Evolutionary conservation across 30 jellyfish, hydroid and myxozoan genomes (phyloP).

Genomic region (Morbakka virulenta): DNA sequence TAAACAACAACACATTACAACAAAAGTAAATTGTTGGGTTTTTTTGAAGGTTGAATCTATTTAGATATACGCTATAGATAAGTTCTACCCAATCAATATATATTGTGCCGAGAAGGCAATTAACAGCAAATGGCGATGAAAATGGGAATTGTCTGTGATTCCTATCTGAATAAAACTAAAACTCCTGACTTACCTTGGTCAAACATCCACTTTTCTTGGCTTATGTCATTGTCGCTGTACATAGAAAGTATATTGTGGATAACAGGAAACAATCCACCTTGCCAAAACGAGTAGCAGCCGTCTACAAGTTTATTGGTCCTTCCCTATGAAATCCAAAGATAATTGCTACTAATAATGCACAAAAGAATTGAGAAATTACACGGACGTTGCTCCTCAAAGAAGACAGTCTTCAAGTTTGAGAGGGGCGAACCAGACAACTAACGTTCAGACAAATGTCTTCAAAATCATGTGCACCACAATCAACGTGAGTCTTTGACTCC

Average conservation of each 20-base stretch:
- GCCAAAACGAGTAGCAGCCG: conserved; percentile 98
- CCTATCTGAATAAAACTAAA: neutral
- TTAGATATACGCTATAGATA: neutral
- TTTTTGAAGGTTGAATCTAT: too few relatives aligned
- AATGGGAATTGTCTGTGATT: too few relatives aligned
- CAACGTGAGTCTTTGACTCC: too few relatives aligned
- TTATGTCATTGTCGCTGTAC: conserved; percentile 80
- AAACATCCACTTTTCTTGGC: conserved; percentile 91
- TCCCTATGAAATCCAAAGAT: conserved; percentile 76
- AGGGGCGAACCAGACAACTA: neutral
- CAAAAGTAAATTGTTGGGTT: too few relatives aligned
- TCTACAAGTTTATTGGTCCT: conserved; percentile 88
- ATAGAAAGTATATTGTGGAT: conserved; percentile 81
- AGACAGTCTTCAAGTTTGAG: too few relatives aligned
- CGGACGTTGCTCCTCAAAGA: neutral
- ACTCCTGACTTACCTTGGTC: conserved; percentile 62
- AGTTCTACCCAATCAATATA: too few relatives aligned
- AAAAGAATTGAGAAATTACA: too few relatives aligned
- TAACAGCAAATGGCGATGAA: too few relatives aligned
- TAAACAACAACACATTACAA: too few relatives aligned
- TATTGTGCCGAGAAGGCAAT: too few relatives aligned
- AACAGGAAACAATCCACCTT: conserved; percentile 91
- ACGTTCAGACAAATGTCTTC: neutral
- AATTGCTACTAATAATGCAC: too few relatives aligned
- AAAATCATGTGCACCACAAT: too few relatives aligned